Conservation (phyloP, 2,888 invertebrate genomes). For the Stomorhina lunata region DNA sequence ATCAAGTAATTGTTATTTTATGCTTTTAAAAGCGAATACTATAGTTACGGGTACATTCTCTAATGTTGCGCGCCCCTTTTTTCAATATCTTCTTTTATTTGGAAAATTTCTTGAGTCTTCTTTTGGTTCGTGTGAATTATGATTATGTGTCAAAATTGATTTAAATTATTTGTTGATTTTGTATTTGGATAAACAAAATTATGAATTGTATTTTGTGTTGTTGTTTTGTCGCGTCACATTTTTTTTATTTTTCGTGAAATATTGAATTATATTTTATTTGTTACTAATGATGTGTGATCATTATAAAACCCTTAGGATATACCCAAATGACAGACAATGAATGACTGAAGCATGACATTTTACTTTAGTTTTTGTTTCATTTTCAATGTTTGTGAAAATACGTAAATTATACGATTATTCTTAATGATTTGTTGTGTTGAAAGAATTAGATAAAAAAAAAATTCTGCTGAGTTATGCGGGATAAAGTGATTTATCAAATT, state of each 20-base stretch:
- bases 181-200: neutral
- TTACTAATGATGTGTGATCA: constrained; percentile 22
- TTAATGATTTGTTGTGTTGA: no score
- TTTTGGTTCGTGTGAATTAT: constrained; percentile 4
- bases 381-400: neutral
- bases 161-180: constrained; percentile 27
- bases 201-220: no score
- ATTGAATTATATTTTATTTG: constrained; percentile 8
- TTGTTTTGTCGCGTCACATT: no score
- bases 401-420: no score
- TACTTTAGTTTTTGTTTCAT: neutral
- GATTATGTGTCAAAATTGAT: constrained; percentile 35
- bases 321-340: no score
- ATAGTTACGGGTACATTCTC: constrained; percentile 29
- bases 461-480: no score
- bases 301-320: constrained; percentile 22
- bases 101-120: neutral
- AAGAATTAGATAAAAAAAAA: no score
- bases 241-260: neutral
- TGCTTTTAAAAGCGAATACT: neutral
- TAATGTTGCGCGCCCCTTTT: neutral
- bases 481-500: no score
- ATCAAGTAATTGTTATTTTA: neutral
- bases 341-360: constrained; percentile 1
- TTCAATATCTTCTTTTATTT: neutral